Evolutionary conservation across 2,888 invertebrate species (phyloP).

Genomic region (Galeopsomyia nigrocyanea): DNA sequence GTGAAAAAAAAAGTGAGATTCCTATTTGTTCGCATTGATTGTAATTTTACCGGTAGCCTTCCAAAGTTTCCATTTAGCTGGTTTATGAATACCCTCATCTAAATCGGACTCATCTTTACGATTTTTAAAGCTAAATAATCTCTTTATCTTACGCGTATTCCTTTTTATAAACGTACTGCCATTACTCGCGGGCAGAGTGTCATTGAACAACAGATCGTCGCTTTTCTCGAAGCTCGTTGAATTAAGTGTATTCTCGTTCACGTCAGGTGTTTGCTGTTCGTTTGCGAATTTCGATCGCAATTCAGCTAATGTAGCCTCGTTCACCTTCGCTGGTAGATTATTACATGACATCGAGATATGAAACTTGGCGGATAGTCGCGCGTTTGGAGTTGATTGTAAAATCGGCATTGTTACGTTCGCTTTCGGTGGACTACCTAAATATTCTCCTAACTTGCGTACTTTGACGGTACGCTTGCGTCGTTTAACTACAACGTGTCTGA

Average conservation of each 20-base stretch:
- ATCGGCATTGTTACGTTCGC: constrained; percentile 52
- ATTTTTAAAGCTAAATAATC: constrained; percentile 39
- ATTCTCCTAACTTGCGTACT: constrained; percentile 28
- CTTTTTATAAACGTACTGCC: constrained; percentile 22
- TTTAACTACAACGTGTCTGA: constrained; percentile 51
- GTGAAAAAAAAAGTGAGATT: not conserved
- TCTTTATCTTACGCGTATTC: constrained; percentile 26
- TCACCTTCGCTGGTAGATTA: constrained; percentile 12
- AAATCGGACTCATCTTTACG: constrained; percentile 8
- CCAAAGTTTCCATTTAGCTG: constrained; percentile 44
- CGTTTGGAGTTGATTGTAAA: not conserved
- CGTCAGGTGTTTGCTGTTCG: constrained; percentile 13
- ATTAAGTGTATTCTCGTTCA: constrained; percentile 25
- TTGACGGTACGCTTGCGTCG: constrained; percentile 42
- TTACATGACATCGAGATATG: constrained; percentile 18
- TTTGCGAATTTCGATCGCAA: constrained; percentile 15
- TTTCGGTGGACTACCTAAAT: constrained; percentile 50
- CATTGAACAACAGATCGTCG: not conserved
- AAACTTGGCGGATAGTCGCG: not conserved
- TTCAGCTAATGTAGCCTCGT: constrained; percentile 1
- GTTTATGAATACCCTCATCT: constrained; percentile 25
- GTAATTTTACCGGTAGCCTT: constrained; percentile 40
- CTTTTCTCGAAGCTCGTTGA: constrained; percentile 5
- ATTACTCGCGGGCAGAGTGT: not conserved
- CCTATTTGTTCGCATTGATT: constrained; percentile 31